Conservation (phyloP, 2,113 vertebrate species). For the Gasterosteus nipponicus region DNA sequence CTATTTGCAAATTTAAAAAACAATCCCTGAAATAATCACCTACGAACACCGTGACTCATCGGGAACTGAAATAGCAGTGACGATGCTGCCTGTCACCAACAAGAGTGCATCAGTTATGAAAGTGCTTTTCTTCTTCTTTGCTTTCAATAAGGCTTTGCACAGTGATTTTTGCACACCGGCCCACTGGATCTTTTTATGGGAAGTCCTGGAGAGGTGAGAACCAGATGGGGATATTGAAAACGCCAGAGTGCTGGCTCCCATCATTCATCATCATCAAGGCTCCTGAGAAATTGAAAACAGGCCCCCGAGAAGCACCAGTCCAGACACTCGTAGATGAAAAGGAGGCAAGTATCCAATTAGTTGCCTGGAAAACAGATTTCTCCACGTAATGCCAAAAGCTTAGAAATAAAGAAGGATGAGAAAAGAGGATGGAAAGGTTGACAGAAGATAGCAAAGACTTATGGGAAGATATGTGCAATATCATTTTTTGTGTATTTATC, state of each 20-base stretch:
- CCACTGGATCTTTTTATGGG: slow-evolving; percentile 68
- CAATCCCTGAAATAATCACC: slow-evolving; percentile 6
- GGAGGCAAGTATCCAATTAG: slow-evolving; percentile 75
- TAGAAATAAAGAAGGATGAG: slow-evolving; percentile 58
- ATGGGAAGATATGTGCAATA: slow-evolving; percentile 35
- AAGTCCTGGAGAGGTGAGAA: slow-evolving; percentile 80
- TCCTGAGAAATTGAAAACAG: slow-evolving; percentile 81
- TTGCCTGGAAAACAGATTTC: slow-evolving; percentile 79
- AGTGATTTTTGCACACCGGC: slow-evolving; percentile 48
- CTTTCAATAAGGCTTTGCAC: slow-evolving; percentile 10
- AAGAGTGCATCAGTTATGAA: slow-evolving; percentile 7
- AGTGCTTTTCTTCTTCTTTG: neutral
- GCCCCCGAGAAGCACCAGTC: slow-evolving; percentile 70
- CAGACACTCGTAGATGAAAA: slow-evolving; percentile 79
- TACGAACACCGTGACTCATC: slow-evolving; percentile 35
- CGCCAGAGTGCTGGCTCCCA: slow-evolving; percentile 68
- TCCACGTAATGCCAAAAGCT: slow-evolving; percentile 54
- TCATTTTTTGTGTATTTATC: slow-evolving; percentile 42
- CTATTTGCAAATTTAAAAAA: slow-evolving; percentile 10
- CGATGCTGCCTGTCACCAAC: slow-evolving; percentile 30
- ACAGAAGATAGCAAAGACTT: slow-evolving; percentile 58
- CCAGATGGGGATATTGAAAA: slow-evolving; percentile 80
- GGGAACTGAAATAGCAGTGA: slow-evolving; percentile 9
- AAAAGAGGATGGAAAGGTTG: slow-evolving; percentile 71
- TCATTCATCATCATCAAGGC: slow-evolving; percentile 81